A percentile compares a stretch with the other conserved stretches of the same genome.
Conservation (phyloP, 1,140 invertebrate genomes). For the Caenorhabditis brenneri region DNA sequence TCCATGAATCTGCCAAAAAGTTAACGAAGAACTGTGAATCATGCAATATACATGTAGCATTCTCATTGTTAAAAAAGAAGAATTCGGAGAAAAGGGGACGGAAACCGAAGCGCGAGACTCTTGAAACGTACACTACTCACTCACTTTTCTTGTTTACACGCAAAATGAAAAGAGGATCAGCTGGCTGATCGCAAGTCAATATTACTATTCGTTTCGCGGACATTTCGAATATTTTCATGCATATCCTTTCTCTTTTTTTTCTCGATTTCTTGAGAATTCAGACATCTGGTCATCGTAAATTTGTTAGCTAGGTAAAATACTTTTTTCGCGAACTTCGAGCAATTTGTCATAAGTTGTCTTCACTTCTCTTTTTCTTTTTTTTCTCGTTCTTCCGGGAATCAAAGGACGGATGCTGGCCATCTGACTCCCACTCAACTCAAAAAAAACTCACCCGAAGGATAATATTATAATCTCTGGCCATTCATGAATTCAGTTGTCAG, state of each 20-base stretch:
- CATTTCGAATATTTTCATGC: conserved; percentile 13
- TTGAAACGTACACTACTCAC: conserved; percentile 40
- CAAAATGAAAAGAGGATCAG: conserved; percentile 28
- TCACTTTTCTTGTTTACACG: conserved; percentile 38
- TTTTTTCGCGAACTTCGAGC: neutral
- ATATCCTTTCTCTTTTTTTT: neutral
- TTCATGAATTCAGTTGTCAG: neutral
- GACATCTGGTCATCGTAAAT: conserved; percentile 28
- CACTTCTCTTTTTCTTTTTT: neutral
- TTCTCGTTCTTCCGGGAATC: neutral
- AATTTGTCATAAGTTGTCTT: neutral
- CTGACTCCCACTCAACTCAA: neutral
- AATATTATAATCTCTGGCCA: conserved; percentile 32
- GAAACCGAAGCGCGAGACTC: conserved; percentile 23
- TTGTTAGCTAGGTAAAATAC: neutral
- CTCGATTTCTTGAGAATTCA: neutral
- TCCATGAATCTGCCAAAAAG: too few species aligned
- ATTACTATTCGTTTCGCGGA: conserved; percentile 3
- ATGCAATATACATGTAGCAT: neutral
- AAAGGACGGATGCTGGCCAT: neutral
- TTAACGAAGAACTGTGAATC: too few species aligned
- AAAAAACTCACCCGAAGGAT: conserved; percentile 2
- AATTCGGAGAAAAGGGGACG: neutral
- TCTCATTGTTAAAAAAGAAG: neutral
- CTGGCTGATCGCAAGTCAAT: conserved; percentile 41